phyloP scores from a whole-genome alignment of 2,113 vertebrate genomes.

The Heptranchias perlo region DNA sequence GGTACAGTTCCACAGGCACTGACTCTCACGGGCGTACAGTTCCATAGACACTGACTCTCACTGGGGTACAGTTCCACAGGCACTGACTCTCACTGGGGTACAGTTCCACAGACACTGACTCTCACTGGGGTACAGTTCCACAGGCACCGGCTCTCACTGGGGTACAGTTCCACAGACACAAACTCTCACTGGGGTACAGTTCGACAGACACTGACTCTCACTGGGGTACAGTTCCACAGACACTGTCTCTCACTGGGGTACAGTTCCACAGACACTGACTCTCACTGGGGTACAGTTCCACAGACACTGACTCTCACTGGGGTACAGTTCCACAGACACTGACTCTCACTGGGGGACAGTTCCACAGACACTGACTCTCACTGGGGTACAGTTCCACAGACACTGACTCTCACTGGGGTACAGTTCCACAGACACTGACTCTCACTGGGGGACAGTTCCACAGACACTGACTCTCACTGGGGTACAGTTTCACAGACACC shows the following conservation, averaged over 20 bases:
- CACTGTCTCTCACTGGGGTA: too few species aligned
- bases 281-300: too few species aligned
- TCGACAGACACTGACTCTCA: neutral
- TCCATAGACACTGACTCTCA: neutral
- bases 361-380: neutral
- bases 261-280: too few species aligned
- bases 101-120: neutral
- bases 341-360: too few species aligned
- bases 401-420: too few species aligned
- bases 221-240: too few species aligned
- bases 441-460: too few species aligned
- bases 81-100: too few species aligned
- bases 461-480: neutral
- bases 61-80: neutral
- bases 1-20: neutral
- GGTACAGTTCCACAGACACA: neutral
- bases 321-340: neutral
- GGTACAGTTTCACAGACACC: neutral
- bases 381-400: neutral
- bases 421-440: neutral
- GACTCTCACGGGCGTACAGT: neutral
- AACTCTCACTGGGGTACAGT: neutral
- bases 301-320: neutral
- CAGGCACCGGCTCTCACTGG: neutral
- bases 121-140: neutral